phyloP scores from a whole-genome alignment of 92 coral and sea anemone genomes.

The Zoanthus sociatus region DNA sequence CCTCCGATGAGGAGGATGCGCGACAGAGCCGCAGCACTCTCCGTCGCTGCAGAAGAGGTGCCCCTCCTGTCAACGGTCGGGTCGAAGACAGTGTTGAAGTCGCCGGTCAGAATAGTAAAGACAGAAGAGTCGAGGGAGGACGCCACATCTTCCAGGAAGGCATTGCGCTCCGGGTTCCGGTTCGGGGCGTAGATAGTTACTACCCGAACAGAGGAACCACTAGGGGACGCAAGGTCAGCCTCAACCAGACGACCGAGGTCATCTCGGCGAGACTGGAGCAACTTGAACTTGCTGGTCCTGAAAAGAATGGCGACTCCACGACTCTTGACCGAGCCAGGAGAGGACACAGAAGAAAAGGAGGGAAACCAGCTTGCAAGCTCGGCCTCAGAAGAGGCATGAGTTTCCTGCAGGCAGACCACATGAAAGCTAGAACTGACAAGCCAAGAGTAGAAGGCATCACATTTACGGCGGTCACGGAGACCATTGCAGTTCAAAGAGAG shows the following conservation, averaged over 20 bases:
- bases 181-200: slow-evolving; percentile 35
- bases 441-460: background rate
- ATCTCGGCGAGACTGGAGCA: background rate
- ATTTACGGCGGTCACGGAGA: background rate
- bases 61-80: slow-evolving; percentile 9
- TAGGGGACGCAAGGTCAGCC: background rate
- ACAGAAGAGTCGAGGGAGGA: slow-evolving; percentile 20
- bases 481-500: background rate
- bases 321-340: background rate
- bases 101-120: slow-evolving; percentile 31
- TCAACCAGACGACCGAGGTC: background rate
- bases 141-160: slow-evolving; percentile 14
- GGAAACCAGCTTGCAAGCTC: background rate
- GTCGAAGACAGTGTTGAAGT: slow-evolving; percentile 32
- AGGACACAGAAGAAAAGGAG: background rate
- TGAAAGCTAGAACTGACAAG: background rate
- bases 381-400: background rate
- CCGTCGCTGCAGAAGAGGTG: background rate
- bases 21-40: background rate
- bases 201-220: background rate
- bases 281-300: background rate
- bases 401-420: no score
- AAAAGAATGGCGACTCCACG: background rate
- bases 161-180: background rate
- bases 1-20: background rate